Percentiles rank a stretch among this genome's conserved stretches.
phyloP scores from a whole-genome alignment of 2,888 invertebrate genomes.

The Entomobrya multifasciata region DNA sequence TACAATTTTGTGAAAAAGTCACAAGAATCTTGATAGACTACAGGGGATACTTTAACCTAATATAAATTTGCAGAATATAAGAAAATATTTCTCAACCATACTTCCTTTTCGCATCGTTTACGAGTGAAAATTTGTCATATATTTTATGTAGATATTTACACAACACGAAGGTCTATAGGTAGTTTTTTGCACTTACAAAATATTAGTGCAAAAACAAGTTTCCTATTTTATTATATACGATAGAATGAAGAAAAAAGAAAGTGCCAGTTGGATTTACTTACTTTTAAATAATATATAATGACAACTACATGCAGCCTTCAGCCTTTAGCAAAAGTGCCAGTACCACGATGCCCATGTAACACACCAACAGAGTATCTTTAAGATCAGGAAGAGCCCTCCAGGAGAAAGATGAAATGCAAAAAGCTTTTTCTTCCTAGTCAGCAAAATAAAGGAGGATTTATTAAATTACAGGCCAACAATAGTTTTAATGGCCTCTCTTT shows the following conservation, averaged over 20 bases:
- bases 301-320: background rate
- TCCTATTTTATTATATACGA: no score
- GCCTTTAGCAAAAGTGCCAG: background rate
- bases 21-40: background rate
- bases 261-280: slow-evolving; percentile 15
- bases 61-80: no score
- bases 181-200: no score
- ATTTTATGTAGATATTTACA: no score
- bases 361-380: background rate
- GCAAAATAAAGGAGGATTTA: slow-evolving; percentile 58
- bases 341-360: background rate
- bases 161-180: no score
- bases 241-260: background rate
- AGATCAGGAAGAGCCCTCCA: slow-evolving; percentile 37
- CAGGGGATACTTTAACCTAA: background rate
- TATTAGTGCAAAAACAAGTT: no score
- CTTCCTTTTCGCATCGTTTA: no score
- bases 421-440: slow-evolving; percentile 35
- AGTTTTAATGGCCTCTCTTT: slow-evolving; percentile 56
- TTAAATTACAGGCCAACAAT: slow-evolving; percentile 62
- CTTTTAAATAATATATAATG: slow-evolving; percentile 39
- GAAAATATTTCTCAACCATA: no score
- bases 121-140: no score
- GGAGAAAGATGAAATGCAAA: slow-evolving; percentile 52
- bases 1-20: background rate